Conservation (phyloP, 2,797 vertebrate genomes). For the Todus mexicanus region DNA sequence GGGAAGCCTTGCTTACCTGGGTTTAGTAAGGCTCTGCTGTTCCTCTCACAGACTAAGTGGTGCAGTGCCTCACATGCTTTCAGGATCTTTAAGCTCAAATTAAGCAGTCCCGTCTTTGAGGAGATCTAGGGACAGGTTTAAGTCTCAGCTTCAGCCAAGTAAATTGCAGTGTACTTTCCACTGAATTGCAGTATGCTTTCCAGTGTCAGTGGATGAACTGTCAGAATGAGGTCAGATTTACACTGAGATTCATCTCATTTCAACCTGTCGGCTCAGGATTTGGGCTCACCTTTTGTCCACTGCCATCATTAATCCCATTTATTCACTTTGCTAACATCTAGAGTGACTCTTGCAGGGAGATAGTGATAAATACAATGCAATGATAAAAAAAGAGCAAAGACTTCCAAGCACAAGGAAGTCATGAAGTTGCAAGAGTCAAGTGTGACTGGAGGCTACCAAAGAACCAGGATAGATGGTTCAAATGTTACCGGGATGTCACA, state of each 20-base stretch:
- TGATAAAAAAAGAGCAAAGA: neutral
- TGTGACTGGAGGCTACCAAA: neutral
- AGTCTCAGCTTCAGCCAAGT: neutral
- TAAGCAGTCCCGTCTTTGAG: neutral
- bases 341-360: neutral
- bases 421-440: neutral
- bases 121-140: neutral
- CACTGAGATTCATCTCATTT: neutral
- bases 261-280: neutral
- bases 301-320: neutral
- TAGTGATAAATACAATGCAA: neutral
- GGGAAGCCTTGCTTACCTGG: neutral
- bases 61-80: neutral
- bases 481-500: rapidly evolving
- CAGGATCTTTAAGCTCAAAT: neutral
- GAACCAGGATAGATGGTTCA: neutral
- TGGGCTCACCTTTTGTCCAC: neutral
- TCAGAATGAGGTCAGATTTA: neutral
- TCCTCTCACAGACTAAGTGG: neutral
- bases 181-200: neutral
- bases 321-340: neutral
- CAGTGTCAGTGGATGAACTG: neutral
- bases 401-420: neutral
- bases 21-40: neutral
- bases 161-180: neutral